phyloP scores from a whole-genome alignment of 2,888 invertebrate genomes.

The Drosophila cyrtoloma region DNA sequence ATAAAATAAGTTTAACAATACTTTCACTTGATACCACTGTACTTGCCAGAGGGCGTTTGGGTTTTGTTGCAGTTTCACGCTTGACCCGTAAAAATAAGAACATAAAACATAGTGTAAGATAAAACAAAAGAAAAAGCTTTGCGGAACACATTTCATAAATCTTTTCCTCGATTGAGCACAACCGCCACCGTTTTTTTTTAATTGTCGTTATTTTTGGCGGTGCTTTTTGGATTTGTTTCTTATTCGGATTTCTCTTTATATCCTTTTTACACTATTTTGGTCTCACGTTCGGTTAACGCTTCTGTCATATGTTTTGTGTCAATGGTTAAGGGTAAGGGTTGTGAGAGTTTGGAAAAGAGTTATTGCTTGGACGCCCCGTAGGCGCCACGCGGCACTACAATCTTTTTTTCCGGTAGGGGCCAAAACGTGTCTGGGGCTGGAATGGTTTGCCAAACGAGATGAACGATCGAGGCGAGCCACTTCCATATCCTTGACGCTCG shows the following conservation, averaged over 20 bases:
- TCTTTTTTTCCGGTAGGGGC: constrained; percentile 26
- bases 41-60: constrained; percentile 28
- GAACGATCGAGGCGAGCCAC: constrained; percentile 28
- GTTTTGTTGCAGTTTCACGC: constrained; percentile 15
- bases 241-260: neutral
- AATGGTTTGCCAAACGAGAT: constrained; percentile 37
- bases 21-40: constrained; percentile 49
- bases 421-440: constrained; percentile 24
- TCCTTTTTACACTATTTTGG: constrained; percentile 16
- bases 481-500: constrained; percentile 1
- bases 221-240: constrained; percentile 23
- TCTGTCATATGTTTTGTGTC: constrained; percentile 11
- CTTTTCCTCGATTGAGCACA: constrained; percentile 74
- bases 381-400: constrained; percentile 20
- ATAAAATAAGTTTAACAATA: neutral
- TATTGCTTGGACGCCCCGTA: constrained; percentile 17
- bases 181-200: constrained; percentile 46
- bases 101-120: neutral
- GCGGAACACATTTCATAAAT: constrained; percentile 75
- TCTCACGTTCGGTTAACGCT: constrained; percentile 19
- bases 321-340: constrained; percentile 24
- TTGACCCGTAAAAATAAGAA: constrained; percentile 28
- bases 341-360: constrained; percentile 1
- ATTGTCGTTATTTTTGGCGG: constrained; percentile 57
- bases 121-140: constrained; percentile 33